phyloP scores from a whole-genome alignment of 2,113 vertebrate species.

The Pogona vitticeps region DNA sequence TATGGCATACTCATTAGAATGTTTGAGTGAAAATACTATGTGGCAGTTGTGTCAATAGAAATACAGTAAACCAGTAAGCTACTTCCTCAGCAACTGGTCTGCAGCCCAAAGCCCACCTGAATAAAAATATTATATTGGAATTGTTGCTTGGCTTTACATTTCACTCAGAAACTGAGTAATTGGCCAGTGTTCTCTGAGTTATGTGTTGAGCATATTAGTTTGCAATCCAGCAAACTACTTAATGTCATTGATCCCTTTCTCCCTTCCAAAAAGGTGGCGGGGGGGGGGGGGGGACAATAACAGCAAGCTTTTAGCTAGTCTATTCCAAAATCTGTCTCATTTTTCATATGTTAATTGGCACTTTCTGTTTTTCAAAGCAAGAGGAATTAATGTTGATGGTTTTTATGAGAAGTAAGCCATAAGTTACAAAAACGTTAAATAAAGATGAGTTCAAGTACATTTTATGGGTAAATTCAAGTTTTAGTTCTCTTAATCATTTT shows the following conservation, averaged over 20 bases:
- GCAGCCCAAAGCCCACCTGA: no score
- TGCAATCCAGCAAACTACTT: slow-evolving; percentile 51
- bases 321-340: slow-evolving; percentile 19
- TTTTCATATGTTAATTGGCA: not conserved
- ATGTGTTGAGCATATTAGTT: slow-evolving; percentile 24
- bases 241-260: slow-evolving; percentile 20
- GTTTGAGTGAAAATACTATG: not conserved
- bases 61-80: slow-evolving; percentile 14
- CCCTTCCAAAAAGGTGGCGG: not conserved
- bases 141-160: not conserved
- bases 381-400: not conserved
- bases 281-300: not conserved
- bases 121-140: not conserved
- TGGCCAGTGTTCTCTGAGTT: not conserved
- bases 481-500: not conserved
- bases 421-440: not conserved
- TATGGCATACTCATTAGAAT: not conserved
- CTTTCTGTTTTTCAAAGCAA: slow-evolving; percentile 9
- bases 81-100: no score
- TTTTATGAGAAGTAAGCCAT: not conserved
- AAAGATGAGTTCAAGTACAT: not conserved
- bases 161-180: not conserved
- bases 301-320: slow-evolving; percentile 46
- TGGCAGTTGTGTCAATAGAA: not conserved
- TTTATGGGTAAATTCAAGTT: not conserved